Base-by-base conservation (phyloP, 2,113 vertebrate genomes). In the Callopanchax toddi region DNA sequence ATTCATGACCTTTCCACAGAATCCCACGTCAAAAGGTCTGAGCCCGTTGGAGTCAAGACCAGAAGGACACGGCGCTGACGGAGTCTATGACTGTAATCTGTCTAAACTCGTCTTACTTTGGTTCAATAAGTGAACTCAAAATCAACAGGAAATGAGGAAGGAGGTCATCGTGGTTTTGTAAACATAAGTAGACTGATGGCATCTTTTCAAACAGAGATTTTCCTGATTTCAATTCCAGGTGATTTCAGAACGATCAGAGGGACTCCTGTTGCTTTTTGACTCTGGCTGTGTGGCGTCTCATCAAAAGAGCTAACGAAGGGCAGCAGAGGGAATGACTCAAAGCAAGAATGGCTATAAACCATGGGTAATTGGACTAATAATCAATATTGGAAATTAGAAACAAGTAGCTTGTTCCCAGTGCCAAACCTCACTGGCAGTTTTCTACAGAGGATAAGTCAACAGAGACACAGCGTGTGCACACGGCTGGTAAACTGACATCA, bases 351-450 rank as follows among this genome's bases (percentile, higher is more conserved):
- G 72, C 74, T 70, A 70, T 87, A 89, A 90, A 88, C 71, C 44
- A 80, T 59, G 60, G 45, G 34, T 84, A 89, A 89, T 76, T 86
- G 78, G 86, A 86, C 79, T 69, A 83, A 69, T 84, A 84, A 88
- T 89, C 86, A 84, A 90, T 87, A 67, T 8, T 5, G 40, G 66
- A 68, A 79, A 83, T 83, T 69, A 86, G 61, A 86, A 78, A 72
- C 71, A 84, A 74, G 79, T 46, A 58, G 66, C 75, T 78, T 73
- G 73, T 76, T 76, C 65, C 52, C 49, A 44, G 71, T 22, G 77
- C 73, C 71, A 89, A 74, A 78, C 79, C 71, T 76, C 72, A 79
- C 72, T 53, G 62, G 57, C 45, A 69, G 78, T 87, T 83, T 79
- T 78, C 63, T 36, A 65, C 66, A 63, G 55, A 39, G 76, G 51